Base-by-base conservation (phyloP, 35 echinoderm and acorn worm genomes). In the Anneissia japonica region DNA sequence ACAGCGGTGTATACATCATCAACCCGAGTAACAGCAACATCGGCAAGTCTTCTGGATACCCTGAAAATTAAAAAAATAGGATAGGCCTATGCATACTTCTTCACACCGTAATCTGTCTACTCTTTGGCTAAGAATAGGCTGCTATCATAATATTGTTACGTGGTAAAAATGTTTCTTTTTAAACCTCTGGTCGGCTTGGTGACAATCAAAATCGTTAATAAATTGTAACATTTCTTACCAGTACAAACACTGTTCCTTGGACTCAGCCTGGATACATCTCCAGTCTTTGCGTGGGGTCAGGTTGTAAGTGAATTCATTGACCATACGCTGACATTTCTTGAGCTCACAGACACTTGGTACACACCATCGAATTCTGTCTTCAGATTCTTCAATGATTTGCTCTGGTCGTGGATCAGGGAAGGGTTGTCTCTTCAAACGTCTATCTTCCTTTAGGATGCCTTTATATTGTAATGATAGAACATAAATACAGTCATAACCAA, bases 301-400 rank as follows among this genome's bases (percentile, higher is more conserved):
- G 13, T 74, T 86, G 85, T 99, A 99, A 7, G 89, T 99, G 72
- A 99, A 81, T 36, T 91, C 83, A 37, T 77, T 46, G n/a, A 90
- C 96, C 82, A 99, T 89, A 38, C 92, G 89, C 73, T 82, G 79
- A 81, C 96, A 99, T 79, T 99, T 99, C 85, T 87, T 91, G 82
- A 46, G 55, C 77, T 99, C 92, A 64, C 89, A 92, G 10, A 29
- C 82, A 41, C 76, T 89, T 29, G 89, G 74, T 9, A 92, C 88
- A 41, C 96, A 99, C 77, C 83, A 87, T 30, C 94, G 92, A n/a
- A 88, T 14, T 30, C 32, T 38, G 7, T 37, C 37, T 6, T 81
- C 79, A 38, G 35, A 12, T 16, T 36, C 38, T 40, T 35, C 35
- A 30, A 81, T 81, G 34, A 19, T n/a, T 30, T 81, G 35, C 10